A percentile compares a stretch with the other conserved stretches of the same genome.
These are phyloP conservation scores for Polypedilum pembai DNA, from an alignment of 1,140 invertebrate genomes.

Conservation along the genomic window DNA sequence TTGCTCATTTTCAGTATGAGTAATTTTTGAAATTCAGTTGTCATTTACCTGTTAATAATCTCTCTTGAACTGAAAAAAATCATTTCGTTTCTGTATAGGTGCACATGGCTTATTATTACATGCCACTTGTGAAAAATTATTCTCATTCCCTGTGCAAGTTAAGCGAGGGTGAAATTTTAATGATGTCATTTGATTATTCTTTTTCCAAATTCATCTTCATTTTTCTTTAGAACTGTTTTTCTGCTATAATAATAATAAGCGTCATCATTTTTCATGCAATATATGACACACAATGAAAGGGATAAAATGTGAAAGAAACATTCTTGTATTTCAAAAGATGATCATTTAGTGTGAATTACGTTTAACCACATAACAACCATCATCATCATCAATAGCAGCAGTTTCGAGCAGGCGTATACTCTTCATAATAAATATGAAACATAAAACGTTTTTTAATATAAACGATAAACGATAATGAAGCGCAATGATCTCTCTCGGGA, in stretches of 20 bases:
- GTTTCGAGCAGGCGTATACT: not conserved
- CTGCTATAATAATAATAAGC: not conserved
- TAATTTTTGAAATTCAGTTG: not conserved
- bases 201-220: not conserved
- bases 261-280: not conserved
- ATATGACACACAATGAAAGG: not conserved
- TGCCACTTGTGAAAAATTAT: not conserved
- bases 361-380: not conserved
- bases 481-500: conserved; percentile 23
- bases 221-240: not conserved
- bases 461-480: conserved; percentile 27
- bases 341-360: not conserved
- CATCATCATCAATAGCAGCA: not conserved
- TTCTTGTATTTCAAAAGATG: not conserved
- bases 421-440: conserved; percentile 24
- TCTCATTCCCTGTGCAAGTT: not conserved
- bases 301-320: not conserved
- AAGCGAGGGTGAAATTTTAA: conserved; percentile 26
- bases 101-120: not conserved
- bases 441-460: conserved; percentile 28
- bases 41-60: conserved; percentile 23
- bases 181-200: conserved; percentile 22
- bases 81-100: not conserved
- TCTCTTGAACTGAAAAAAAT: not conserved
- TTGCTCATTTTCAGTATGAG: conserved; percentile 21